These are phyloP conservation scores for Diloba caeruleocephala DNA, from an alignment of 2,888 invertebrate genomes.

Conservation along the genomic window DNA sequence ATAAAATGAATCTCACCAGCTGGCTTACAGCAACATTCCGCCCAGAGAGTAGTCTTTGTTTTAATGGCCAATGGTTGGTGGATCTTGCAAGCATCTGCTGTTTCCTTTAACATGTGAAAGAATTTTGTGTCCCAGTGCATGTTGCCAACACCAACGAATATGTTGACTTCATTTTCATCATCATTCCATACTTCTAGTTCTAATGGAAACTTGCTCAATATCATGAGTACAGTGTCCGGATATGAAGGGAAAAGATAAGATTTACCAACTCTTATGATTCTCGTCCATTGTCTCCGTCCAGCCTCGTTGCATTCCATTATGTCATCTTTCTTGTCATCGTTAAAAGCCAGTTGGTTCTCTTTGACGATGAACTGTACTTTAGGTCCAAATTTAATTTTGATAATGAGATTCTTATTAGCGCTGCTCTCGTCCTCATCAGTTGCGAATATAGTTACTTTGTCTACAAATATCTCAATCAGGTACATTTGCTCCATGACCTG, in stretches of 20 bases:
- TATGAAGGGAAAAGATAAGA: constrained; percentile 87
- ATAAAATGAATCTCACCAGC: constrained; percentile 83
- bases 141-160: constrained; percentile 79
- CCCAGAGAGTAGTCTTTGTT: constrained; percentile 65
- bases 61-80: constrained; percentile 76
- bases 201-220: constrained; percentile 82
- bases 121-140: constrained; percentile 85
- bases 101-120: constrained; percentile 82
- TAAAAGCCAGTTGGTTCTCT: constrained; percentile 78
- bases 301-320: constrained; percentile 70
- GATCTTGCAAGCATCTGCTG: constrained; percentile 69
- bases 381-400: constrained; percentile 85
- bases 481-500: constrained; percentile 89
- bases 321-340: constrained; percentile 68
- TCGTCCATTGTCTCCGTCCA: constrained; percentile 74
- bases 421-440: constrained; percentile 66
- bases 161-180: constrained; percentile 70
- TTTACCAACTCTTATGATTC: constrained; percentile 85
- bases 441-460: constrained; percentile 82
- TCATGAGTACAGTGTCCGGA: constrained; percentile 79
- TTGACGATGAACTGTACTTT: constrained; percentile 84
- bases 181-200: constrained; percentile 85
- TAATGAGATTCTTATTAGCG: constrained; percentile 79
- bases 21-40: constrained; percentile 75
- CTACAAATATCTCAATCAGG: constrained; percentile 88